Evolutionary conservation across 2,113 vertebrate species (phyloP).

Genomic region (Dicrurus megarhynchus): DNA sequence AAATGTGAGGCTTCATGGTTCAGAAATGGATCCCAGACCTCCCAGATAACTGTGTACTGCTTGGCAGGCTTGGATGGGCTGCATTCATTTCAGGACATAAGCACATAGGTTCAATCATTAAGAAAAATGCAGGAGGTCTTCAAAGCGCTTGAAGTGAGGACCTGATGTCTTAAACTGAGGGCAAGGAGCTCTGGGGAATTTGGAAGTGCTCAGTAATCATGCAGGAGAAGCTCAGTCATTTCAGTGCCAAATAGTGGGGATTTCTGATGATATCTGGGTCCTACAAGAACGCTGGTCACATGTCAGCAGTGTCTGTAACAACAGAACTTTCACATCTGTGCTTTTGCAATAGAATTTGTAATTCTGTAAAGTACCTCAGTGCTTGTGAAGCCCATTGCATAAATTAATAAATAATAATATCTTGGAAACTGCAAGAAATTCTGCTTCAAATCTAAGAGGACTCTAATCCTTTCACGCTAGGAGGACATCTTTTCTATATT

Average conservation of each 20-base stretch:
- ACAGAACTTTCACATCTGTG: background rate
- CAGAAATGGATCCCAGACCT: background rate
- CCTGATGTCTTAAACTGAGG: background rate
- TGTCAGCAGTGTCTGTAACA: background rate
- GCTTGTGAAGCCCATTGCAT: background rate
- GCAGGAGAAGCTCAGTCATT: background rate
- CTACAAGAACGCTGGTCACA: background rate
- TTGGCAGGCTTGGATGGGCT: background rate
- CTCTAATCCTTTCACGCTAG: background rate
- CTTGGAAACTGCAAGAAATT: slow-evolving; percentile 5
- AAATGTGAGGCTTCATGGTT: background rate
- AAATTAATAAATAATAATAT: slow-evolving; percentile 28
- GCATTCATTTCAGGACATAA: background rate
- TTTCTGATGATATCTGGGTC: background rate
- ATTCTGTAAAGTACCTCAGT: background rate
- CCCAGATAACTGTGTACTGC: background rate
- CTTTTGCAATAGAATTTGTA: background rate
- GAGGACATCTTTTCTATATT: slow-evolving; percentile 9
- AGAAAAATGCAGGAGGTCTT: background rate
- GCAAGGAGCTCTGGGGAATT: background rate
- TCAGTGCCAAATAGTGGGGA: background rate
- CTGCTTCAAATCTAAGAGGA: background rate
- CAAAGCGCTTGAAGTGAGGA: background rate
- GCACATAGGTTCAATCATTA: background rate
- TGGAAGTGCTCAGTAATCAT: background rate